Base-by-base conservation (phyloP, 2,113 vertebrate genomes). In the Theristicus caerulescens region DNA sequence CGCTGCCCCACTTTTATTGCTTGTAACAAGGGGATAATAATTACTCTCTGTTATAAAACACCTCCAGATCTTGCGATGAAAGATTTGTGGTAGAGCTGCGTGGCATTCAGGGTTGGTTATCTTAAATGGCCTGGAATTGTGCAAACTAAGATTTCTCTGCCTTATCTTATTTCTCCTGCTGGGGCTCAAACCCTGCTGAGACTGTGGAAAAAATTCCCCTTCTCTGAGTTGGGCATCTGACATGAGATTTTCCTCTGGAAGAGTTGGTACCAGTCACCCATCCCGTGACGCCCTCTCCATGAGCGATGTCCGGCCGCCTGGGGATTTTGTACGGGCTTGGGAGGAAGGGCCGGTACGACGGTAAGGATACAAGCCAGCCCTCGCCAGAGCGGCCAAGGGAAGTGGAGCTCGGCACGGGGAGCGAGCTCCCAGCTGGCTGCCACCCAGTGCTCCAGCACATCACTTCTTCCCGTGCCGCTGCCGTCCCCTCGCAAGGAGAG, bases 11-110 rank as follows among this genome's bases (percentile, higher is more conserved):
- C 84, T 96, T 95, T 93, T 94, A 88, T 91, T 91, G 89, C 93
- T 91, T 77, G 81, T 95, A 95, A 91, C 81, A 80, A 91, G 93
- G 74, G 91, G 71, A 87, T 94, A 91, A 72, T 91, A 97, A 91
- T 94, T 94, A 82, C 66, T 64, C 70, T 80, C 73, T 32, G 4
- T 93, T 95, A 80, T 69, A 95, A 95, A 97, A 93, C 78, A 95
- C 84, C 81, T 82, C 91, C 46, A 82, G 78, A 17, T 12, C 86
- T 89, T 79, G 76, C 1, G 6, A 36, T 88, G 92, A 92, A 92
- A 86, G 76, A 78, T 93, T 90, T 88, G 88, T 88, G 65, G 67
- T 86, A 40, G 91, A 79, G 83, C 79, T 91, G 59, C 0, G 0
- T 87, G 62, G 70, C 54, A 32, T 86, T 93, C 51, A 3, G 62